phyloP scores from a whole-genome alignment of 2,888 invertebrate species.

The Gibbula magus region DNA sequence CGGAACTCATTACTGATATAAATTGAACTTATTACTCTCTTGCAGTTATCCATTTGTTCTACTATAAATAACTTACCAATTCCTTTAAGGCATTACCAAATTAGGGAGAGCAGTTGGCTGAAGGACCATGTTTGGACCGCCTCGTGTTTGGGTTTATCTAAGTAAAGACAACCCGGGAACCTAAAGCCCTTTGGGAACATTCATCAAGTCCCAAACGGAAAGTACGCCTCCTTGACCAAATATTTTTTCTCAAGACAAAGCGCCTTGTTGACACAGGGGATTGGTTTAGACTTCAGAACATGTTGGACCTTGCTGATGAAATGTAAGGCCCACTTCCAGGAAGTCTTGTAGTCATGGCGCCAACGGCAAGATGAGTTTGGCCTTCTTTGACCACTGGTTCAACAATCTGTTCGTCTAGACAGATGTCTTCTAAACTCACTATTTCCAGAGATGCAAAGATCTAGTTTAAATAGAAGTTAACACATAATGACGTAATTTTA shows the following conservation, averaged over 20 bases:
- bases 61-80: conserved; percentile 6
- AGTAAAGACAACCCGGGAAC: background rate
- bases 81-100: background rate
- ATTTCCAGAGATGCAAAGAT: no score
- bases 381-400: no score
- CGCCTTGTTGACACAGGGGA: background rate
- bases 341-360: no score
- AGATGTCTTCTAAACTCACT: no score
- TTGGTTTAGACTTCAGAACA: background rate
- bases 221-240: background rate
- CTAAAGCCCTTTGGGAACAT: background rate
- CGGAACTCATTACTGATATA: background rate
- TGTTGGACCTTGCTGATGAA: background rate
- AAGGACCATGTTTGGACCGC: background rate
- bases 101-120: background rate
- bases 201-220: background rate
- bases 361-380: no score
- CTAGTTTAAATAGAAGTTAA: no score
- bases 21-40: conserved; percentile 14
- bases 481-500: no score
- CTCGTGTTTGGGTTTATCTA: background rate
- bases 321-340: background rate
- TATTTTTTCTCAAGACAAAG: background rate
- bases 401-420: no score
- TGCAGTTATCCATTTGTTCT: conserved; percentile 12